Evolutionary conservation across 1,140 invertebrate genomes (phyloP).

Genomic region (Drosophila quadrilineata): DNA sequence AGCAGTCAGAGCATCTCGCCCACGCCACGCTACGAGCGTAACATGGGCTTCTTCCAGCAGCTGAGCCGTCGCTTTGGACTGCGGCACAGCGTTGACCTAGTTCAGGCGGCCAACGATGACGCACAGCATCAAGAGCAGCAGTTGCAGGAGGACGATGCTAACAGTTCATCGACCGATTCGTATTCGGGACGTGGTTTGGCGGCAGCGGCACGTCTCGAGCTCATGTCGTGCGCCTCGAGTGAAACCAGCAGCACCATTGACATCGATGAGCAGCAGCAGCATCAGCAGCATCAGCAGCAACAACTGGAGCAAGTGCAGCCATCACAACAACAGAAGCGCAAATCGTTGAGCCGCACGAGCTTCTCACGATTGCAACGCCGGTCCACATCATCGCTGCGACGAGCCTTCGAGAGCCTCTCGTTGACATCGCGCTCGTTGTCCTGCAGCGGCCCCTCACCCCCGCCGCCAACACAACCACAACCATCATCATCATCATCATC

Average conservation of each 20-base stretch:
- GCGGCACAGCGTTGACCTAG: conserved; percentile 82
- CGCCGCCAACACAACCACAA: conserved; percentile 44
- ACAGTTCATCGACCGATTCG: conserved; percentile 83
- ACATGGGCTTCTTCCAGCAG: conserved; percentile 84
- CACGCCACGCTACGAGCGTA: conserved; percentile 82
- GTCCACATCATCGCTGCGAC: conserved; percentile 86
- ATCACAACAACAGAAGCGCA: conserved; percentile 37
- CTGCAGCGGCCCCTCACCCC: conserved; percentile 83
- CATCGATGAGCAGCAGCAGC: conserved; percentile 57
- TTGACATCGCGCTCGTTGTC: conserved; percentile 85
- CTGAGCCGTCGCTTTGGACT: conserved; percentile 84
- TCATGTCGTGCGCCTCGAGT: conserved; percentile 83
- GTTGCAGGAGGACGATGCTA: conserved; percentile 83
- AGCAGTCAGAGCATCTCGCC: conserved; percentile 75
- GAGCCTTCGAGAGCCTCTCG: conserved; percentile 86
- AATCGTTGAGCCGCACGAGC: conserved; percentile 57
- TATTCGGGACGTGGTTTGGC: conserved; percentile 81
- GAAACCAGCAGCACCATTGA: conserved; percentile 83
- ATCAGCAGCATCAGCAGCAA: conserved; percentile 27
- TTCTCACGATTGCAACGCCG: conserved; percentile 84
- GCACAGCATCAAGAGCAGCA: conserved; percentile 33
- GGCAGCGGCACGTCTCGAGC: conserved; percentile 72
- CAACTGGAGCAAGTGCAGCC: conserved; percentile 34
- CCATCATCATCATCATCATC: neutral
- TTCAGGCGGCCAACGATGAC: conserved; percentile 66